phyloP scores from a whole-genome alignment of 2,113 vertebrate species.

The Aegithalos caudatus region DNA sequence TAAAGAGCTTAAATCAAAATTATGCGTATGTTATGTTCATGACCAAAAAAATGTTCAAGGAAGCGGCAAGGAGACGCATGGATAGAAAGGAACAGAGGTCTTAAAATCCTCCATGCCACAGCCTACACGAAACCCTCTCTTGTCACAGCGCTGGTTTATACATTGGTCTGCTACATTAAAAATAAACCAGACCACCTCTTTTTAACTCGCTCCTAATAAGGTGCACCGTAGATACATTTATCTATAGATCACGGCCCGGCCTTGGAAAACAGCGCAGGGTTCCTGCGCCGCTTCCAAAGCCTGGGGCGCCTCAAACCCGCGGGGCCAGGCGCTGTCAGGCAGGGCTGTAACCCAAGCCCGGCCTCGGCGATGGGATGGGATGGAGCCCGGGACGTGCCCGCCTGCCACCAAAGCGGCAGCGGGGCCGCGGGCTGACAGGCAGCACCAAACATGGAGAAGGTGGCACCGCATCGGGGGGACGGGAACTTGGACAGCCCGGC shows the following conservation, averaged over 20 bases:
- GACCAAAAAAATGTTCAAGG: neutral
- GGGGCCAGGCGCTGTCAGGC: neutral
- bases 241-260: neutral
- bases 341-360: constrained; percentile 54
- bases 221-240: neutral
- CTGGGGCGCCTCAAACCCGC: neutral
- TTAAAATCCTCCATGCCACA: neutral
- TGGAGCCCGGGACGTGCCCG: constrained; percentile 55
- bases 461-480: constrained; percentile 60
- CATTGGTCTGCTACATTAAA: neutral
- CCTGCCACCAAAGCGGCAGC: constrained; percentile 21
- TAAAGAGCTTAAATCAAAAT: neutral
- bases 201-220: neutral
- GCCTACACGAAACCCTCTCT: neutral
- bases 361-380: neutral
- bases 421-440: constrained; percentile 44
- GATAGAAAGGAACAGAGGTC: neutral
- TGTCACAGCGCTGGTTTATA: neutral
- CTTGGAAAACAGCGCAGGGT: neutral
- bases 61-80: neutral
- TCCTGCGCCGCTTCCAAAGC: neutral
- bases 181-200: neutral
- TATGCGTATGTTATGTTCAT: neutral
- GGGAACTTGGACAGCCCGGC: constrained; percentile 58
- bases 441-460: constrained; percentile 82